These are phyloP conservation scores for Sialis fuliginosa DNA, from an alignment of 2,888 invertebrate species.

Conservation along the genomic window DNA sequence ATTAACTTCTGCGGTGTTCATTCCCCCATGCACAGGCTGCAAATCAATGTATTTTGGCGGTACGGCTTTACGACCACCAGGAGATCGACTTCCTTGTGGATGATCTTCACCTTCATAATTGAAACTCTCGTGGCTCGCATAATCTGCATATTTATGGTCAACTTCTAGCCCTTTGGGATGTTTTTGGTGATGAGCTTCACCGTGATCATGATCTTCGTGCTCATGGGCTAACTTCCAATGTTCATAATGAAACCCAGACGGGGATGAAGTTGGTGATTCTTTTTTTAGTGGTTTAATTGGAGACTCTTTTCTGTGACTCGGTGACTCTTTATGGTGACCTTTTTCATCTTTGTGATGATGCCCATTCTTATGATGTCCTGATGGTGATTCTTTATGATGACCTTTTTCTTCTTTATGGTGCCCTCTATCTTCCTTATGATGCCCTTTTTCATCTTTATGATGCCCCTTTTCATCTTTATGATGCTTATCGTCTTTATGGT, in stretches of 20 bases:
- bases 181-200: neutral
- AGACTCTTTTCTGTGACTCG: slow-evolving; percentile 6
- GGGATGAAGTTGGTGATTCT: slow-evolving; percentile 15
- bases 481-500: slow-evolving; percentile 13
- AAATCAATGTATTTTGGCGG: slow-evolving; percentile 25
- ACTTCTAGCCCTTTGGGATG: slow-evolving; percentile 2
- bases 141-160: slow-evolving; percentile 3
- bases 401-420: slow-evolving; percentile 12
- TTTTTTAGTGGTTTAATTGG: slow-evolving; percentile 6
- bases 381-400: slow-evolving; percentile 9
- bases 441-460: neutral
- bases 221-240: neutral
- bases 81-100: slow-evolving; percentile 13
- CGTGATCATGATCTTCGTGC: neutral
- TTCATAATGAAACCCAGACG: slow-evolving; percentile 11
- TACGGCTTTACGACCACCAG: slow-evolving; percentile 11
- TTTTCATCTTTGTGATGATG: slow-evolving; percentile 7
- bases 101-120: slow-evolving; percentile 8
- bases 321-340: slow-evolving; percentile 2
- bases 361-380: slow-evolving; percentile 14
- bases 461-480: slow-evolving; percentile 5
- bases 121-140: neutral
- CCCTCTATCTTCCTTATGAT: slow-evolving; percentile 14
- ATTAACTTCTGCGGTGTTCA: slow-evolving; percentile 23
- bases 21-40: slow-evolving; percentile 20